Evolutionary conservation across 1,140 invertebrate genomes (phyloP), one percentile per base, ranked within the genome.

Genomic region (Aphidius ervi): DNA sequence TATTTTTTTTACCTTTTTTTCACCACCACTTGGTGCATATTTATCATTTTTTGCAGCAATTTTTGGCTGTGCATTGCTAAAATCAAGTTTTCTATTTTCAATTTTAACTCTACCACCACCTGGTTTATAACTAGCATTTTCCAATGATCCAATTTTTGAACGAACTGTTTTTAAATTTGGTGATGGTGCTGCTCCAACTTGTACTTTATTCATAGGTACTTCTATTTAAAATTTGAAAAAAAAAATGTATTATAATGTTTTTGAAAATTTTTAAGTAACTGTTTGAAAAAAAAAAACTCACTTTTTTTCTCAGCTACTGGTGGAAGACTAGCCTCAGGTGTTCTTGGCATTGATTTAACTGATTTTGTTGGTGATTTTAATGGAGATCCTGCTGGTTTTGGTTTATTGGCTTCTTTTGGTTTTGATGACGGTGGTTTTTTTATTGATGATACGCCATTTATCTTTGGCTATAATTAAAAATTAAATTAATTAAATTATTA

Each of bases 111-210:
- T 89, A 40, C 94, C 94, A 46, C 94, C 95, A 20, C 93, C 91
- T 3, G 94, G 93, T 73, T 92, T 95, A 76, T 98, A 92, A 50
- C 85, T 88, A 0, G 93, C 84, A 74, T 97, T 97, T n/a, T 94
- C 87, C 70, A 97, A 77, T 4, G 95, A 97, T 6, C 95, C 95
- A 65, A 98, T 93, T 82, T 97, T 97, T 10, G 94, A 95, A 77
- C 88, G 88, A 3, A 95, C 92, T 54, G 90, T 86, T 80, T 94
- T 94, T 47, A 97, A 77, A 75, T 96, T 96, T 31, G 94, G 94
- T 31, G 93, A 94, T 47, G 93, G 91, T 6, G 92, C 90, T 58
- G 88, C 84, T 50, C 93, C 93, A 7, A 97, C 93, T 84, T 94
- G 91, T 67, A 95, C 78, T 83, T 95, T 95, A 73, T 95, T 95